Percentiles rank a stretch among this genome's conserved stretches.
These are phyloP conservation scores for Musca domestica DNA, from an alignment of 1,140 invertebrate genomes.

Conservation along the genomic window DNA sequence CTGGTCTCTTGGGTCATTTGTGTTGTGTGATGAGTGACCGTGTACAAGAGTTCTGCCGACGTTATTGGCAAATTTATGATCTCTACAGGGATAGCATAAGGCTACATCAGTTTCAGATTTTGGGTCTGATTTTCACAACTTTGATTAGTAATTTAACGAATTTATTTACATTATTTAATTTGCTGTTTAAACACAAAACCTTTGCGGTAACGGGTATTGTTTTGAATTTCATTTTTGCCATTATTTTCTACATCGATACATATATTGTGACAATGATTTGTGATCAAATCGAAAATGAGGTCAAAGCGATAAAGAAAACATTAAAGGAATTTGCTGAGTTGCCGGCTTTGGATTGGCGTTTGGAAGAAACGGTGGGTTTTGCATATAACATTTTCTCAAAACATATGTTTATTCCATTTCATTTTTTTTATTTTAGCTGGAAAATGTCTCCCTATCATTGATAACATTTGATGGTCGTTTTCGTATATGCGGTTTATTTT, in stretches of 20 bases:
- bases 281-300: slow-evolving; percentile 40
- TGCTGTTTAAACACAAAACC: slow-evolving; percentile 35
- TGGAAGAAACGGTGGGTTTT: slow-evolving; percentile 37
- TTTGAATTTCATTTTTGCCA: slow-evolving; percentile 35
- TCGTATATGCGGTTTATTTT: slow-evolving; percentile 39
- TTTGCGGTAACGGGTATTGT: slow-evolving; percentile 30
- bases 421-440: slow-evolving; percentile 30
- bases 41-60: slow-evolving; percentile 27
- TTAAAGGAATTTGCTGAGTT: slow-evolving; percentile 34
- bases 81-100: slow-evolving; percentile 35
- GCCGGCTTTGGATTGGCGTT: slow-evolving; percentile 10
- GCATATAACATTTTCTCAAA: neutral
- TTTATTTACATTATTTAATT: slow-evolving; percentile 42
- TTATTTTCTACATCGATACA: slow-evolving; percentile 44
- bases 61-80: slow-evolving; percentile 34
- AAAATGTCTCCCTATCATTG: slow-evolving; percentile 39
- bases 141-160: slow-evolving; percentile 48
- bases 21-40: slow-evolving; percentile 35
- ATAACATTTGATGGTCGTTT: slow-evolving; percentile 29
- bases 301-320: slow-evolving; percentile 29
- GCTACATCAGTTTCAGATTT: slow-evolving; percentile 43
- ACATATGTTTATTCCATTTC: neutral
- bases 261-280: slow-evolving; percentile 43
- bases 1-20: neutral
- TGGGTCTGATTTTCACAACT: slow-evolving; percentile 42